Evolutionary conservation across 2,113 vertebrate species (phyloP).

Genomic region (Paracanthobrama guichenoti): DNA sequence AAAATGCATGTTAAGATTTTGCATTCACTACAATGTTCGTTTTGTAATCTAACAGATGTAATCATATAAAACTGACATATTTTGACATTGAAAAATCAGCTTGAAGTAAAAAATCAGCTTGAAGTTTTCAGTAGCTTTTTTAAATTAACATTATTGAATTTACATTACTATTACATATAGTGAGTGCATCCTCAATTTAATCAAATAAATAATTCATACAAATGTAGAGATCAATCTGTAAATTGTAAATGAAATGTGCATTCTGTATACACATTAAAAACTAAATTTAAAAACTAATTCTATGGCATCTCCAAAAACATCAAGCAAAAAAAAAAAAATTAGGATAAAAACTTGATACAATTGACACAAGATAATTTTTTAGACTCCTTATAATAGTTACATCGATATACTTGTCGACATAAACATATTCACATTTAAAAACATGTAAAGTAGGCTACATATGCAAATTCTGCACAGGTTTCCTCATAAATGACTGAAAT

Average conservation of each 20-base stretch:
- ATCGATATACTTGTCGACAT: neutral
- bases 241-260: too few species aligned
- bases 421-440: neutral
- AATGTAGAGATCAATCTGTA: neutral
- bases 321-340: too few species aligned
- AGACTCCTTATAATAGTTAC: neutral
- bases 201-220: neutral
- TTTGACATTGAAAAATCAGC: neutral
- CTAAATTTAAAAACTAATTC: neutral
- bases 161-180: neutral
- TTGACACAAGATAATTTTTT: neutral
- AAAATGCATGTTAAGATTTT: neutral
- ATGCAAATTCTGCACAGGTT: neutral
- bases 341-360: too few species aligned
- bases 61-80: neutral
- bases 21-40: neutral
- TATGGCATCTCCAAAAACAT: neutral
- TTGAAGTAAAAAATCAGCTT: too few species aligned
- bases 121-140: too few species aligned
- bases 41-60: neutral
- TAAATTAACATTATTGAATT: neutral
- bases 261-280: neutral
- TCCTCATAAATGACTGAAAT: neutral
- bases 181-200: neutral
- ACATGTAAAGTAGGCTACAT: neutral